Evolutionary conservation across 2,888 invertebrate genomes (phyloP).

Genomic region (Litoditis marina): DNA sequence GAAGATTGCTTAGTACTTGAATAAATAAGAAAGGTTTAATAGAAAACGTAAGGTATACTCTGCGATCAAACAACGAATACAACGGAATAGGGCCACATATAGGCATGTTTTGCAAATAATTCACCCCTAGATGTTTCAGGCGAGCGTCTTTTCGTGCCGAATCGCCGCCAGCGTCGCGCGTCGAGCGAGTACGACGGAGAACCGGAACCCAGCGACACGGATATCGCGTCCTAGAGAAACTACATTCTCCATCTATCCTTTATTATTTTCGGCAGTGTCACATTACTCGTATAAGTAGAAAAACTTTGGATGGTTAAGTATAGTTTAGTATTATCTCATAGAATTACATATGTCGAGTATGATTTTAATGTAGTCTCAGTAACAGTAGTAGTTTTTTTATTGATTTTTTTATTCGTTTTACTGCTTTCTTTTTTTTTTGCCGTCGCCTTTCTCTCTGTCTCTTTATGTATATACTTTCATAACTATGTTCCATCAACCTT

Average conservation of each 20-base stretch:
- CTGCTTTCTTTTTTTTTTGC: too few species aligned
- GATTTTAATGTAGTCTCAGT: neutral
- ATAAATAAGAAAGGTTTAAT: neutral
- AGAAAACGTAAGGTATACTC: neutral
- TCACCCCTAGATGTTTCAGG: slow-evolving; percentile 46
- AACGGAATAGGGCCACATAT: too few species aligned
- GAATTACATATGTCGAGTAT: too few species aligned
- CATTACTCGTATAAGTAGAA: too few species aligned
- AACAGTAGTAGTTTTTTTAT: neutral
- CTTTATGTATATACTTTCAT: too few species aligned
- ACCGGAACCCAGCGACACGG: slow-evolving; percentile 43
- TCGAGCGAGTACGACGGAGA: slow-evolving; percentile 49
- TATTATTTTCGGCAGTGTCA: too few species aligned
- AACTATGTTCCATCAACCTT: too few species aligned
- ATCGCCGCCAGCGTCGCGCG: slow-evolving; percentile 37
- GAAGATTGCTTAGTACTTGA: neutral
- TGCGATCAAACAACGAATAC: neutral
- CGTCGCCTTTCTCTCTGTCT: too few species aligned
- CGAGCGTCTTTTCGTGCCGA: slow-evolving; percentile 51
- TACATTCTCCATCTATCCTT: neutral
- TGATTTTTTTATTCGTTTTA: neutral
- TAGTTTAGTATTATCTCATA: too few species aligned
- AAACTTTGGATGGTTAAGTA: too few species aligned
- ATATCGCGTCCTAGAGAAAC: slow-evolving; percentile 1
- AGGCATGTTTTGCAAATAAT: too few species aligned